Evolutionary conservation across 2,113 vertebrate genomes (phyloP).

Genomic region (Malurus melanocephalus): DNA sequence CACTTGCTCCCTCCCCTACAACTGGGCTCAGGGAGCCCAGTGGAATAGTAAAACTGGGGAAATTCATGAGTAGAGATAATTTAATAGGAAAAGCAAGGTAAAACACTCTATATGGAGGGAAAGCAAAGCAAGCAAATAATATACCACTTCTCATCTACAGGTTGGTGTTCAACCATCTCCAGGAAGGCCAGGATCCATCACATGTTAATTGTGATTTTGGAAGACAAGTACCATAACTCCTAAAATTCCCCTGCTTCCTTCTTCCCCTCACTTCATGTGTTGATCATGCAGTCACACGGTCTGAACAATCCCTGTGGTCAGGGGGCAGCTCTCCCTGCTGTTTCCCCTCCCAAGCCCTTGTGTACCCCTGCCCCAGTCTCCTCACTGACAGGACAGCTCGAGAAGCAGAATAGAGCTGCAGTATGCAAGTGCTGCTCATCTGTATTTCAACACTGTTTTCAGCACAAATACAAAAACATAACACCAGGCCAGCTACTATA

Average conservation of each 20-base stretch:
- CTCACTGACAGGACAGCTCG: too few species aligned
- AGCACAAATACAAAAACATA: too few species aligned
- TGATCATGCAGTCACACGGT: background rate
- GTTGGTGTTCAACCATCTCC: too few species aligned
- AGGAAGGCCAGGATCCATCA: accelerated
- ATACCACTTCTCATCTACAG: background rate
- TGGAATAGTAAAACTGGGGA: background rate
- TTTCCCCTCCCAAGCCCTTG: too few species aligned
- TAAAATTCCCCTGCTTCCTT: background rate
- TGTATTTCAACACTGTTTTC: too few species aligned
- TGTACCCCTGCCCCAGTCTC: too few species aligned
- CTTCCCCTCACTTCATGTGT: background rate
- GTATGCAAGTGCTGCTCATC: too few species aligned
- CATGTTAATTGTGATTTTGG: background rate
- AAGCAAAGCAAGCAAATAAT: background rate
- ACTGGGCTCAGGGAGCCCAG: background rate
- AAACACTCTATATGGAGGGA: background rate
- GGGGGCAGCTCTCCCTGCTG: background rate
- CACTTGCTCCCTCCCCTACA: background rate
- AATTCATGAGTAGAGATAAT: background rate
- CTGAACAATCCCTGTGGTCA: background rate
- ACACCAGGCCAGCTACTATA: too few species aligned
- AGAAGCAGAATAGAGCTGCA: too few species aligned
- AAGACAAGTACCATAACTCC: background rate
- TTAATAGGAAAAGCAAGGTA: background rate